These are phyloP conservation scores for Numida meleagris DNA, from an alignment of 2,113 vertebrate species.

Conservation along the genomic window DNA sequence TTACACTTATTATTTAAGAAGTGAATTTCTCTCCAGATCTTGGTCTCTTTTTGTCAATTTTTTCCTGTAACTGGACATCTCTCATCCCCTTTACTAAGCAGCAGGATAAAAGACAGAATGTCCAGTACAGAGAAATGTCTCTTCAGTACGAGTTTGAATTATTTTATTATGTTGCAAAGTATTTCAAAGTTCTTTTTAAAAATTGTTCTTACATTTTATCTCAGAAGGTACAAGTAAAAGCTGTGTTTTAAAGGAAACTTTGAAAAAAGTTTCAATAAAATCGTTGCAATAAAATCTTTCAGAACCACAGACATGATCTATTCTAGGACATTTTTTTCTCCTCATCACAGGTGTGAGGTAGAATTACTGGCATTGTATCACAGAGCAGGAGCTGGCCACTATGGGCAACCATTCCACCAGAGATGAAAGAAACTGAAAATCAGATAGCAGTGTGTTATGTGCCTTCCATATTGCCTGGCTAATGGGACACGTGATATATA, in stretches of 20 bases:
- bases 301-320: neutral
- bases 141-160: neutral
- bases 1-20: neutral
- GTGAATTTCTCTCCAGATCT: neutral
- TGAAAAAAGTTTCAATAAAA: no score
- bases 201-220: neutral
- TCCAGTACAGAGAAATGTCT: neutral
- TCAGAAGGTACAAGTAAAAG: neutral
- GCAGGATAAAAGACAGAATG: neutral
- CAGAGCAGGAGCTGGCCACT: neutral
- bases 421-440: neutral
- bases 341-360: rapidly evolving
- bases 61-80: neutral
- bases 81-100: neutral
- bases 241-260: neutral
- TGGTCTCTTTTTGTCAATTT: neutral
- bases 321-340: neutral
- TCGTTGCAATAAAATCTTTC: neutral
- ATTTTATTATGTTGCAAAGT: neutral
- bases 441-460: neutral
- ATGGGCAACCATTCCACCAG: neutral
- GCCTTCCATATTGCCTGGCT: neutral
- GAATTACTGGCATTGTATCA: neutral
- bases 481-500: neutral
- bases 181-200: constrained; percentile 21